Evolutionary conservation across 2,113 vertebrate species (phyloP).

Genomic region (Capreolus pygargus): DNA sequence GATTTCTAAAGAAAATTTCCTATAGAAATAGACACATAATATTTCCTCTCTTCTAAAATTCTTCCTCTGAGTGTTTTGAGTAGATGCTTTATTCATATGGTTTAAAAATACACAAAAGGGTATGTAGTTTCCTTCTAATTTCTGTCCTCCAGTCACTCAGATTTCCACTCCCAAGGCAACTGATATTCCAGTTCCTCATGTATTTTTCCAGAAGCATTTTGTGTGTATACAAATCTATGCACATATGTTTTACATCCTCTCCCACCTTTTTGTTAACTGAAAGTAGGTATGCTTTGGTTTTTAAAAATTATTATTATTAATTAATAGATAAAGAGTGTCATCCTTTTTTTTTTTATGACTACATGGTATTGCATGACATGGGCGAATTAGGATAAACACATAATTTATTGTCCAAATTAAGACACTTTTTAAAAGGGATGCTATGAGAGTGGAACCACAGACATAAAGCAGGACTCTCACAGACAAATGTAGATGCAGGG

Average conservation of each 20-base stretch:
- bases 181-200: not conserved
- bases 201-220: not conserved
- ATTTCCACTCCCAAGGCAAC: not conserved
- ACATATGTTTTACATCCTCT: not conserved
- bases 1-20: constrained; percentile 27
- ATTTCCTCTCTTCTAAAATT: not conserved
- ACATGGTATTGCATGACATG: not conserved
- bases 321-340: not conserved
- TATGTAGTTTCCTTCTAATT: not conserved
- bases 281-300: not conserved
- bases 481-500: not conserved
- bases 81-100: not conserved
- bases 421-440: not conserved
- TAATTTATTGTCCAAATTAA: not conserved
- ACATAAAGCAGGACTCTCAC: not conserved
- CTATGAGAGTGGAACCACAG: not conserved
- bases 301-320: not conserved
- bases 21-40: not conserved
- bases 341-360: not conserved
- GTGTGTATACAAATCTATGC: not conserved
- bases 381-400: not conserved
- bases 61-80: not conserved
- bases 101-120: not conserved
- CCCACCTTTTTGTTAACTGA: not conserved
- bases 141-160: not conserved